Conservation (phyloP, 2,888 invertebrate species). For the Auanema sp. region DNA sequence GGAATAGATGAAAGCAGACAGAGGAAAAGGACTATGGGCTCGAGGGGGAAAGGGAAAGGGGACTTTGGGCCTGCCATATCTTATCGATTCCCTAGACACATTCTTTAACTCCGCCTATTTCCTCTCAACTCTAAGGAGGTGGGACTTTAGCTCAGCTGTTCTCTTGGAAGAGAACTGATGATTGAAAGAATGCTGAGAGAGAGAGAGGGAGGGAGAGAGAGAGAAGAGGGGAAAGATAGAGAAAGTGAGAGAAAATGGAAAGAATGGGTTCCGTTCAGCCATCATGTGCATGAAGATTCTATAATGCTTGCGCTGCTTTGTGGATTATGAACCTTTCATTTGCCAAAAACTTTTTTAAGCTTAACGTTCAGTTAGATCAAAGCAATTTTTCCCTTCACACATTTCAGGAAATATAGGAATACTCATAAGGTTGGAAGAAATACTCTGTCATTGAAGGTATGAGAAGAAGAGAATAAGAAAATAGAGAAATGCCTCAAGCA, state of each 20-base stretch:
- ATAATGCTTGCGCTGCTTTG: conserved; percentile 77
- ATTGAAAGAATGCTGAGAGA: not conserved
- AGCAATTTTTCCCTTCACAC: not conserved
- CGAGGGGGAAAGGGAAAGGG: not conserved
- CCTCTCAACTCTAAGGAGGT: not conserved
- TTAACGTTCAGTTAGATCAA: not conserved
- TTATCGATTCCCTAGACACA: not conserved
- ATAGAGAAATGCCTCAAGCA: not conserved
- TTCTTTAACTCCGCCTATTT: conserved; percentile 1
- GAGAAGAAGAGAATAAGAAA: not conserved
- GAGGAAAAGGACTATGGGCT: conserved; percentile 5
- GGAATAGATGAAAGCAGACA: not conserved
- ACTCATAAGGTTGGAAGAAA: too few species aligned
- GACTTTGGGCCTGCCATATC: conserved; percentile 1
- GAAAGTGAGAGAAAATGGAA: not conserved
- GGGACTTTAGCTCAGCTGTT: too few species aligned
- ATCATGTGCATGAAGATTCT: conserved; percentile 2
- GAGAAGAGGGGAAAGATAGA: not conserved
- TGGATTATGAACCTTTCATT: conserved; percentile 93
- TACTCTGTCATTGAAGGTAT: too few species aligned
- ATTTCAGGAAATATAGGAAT: not conserved
- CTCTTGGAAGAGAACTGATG: too few species aligned
- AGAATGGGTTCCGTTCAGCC: not conserved
- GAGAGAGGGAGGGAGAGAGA: not conserved
- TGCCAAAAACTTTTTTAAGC: conserved; percentile 64